Evolutionary conservation across 2,113 vertebrate species (phyloP).

Genomic region (Gobio gobio): DNA sequence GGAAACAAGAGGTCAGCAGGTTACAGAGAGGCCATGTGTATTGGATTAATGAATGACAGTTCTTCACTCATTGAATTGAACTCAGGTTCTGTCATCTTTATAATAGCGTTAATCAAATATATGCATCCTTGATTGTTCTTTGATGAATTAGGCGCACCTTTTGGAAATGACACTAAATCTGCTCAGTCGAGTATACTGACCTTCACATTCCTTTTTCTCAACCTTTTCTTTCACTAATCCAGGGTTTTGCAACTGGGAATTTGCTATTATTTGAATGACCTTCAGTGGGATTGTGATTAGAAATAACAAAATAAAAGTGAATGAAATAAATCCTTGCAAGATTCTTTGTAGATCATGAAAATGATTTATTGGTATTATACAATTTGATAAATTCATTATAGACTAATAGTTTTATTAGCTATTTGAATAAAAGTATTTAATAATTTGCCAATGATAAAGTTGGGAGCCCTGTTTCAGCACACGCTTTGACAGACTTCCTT

Average conservation of each 20-base stretch:
- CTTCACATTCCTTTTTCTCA: constrained; percentile 8
- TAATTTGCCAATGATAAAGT: neutral
- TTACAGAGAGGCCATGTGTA: neutral
- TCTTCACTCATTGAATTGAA: constrained; percentile 1
- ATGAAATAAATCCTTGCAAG: neutral
- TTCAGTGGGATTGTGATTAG: neutral
- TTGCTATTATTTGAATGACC: neutral
- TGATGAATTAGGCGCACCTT: neutral
- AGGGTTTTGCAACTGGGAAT: neutral
- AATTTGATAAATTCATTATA: neutral
- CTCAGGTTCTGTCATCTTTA: neutral
- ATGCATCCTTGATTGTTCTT: neutral
- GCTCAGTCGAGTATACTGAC: neutral
- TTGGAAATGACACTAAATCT: neutral
- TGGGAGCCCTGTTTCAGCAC: neutral
- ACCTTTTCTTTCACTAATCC: constrained; percentile 4
- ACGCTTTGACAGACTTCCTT: neutral
- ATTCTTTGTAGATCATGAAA: neutral
- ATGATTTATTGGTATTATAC: neutral
- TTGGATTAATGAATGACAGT: neutral
- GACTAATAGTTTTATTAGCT: neutral
- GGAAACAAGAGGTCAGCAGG: constrained; percentile 22
- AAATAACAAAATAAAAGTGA: neutral
- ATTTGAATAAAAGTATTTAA: neutral
- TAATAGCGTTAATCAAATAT: neutral